A percentile compares a stretch with the other conserved stretches of the same genome.
These are phyloP conservation scores for Heliothis subflexa DNA, from an alignment of 1,140 invertebrate species.

Conservation along the genomic window DNA sequence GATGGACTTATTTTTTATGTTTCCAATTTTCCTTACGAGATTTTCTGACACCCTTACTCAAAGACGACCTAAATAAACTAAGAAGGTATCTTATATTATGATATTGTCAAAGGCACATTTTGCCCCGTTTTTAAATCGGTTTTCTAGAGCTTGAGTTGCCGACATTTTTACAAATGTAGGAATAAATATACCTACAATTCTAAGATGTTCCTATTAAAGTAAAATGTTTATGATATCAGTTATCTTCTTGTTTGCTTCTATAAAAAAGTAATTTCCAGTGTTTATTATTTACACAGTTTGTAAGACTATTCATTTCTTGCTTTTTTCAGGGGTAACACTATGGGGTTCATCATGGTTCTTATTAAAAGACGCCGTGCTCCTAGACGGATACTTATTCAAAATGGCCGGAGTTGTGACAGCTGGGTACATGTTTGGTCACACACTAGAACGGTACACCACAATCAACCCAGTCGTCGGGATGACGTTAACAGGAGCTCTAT, in stretches of 20 bases:
- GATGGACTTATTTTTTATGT: no score
- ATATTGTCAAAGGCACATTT: no score
- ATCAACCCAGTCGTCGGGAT: conserved; percentile 95
- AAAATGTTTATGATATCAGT: not conserved
- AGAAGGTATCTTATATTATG: no score
- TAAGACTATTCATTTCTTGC: conserved; percentile 25
- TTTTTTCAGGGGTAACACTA: conserved; percentile 87
- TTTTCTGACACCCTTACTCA: no score
- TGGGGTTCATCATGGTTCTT: conserved; percentile 91
- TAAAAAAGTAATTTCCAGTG: no score
- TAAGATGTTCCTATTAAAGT: not conserved
- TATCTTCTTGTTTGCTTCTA: no score
- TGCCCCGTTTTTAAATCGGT: no score
- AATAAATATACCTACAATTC: not conserved
- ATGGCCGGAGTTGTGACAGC: conserved; percentile 90
- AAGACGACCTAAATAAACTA: no score
- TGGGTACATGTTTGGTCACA: conserved; percentile 93
- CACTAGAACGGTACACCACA: conserved; percentile 89
- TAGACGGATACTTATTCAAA: conserved; percentile 92
- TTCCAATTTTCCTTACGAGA: no score
- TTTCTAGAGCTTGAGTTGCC: no score
- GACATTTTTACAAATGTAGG: no score
- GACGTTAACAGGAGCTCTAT: conserved; percentile 92
- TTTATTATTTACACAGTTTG: not conserved
- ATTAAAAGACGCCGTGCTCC: conserved; percentile 90